These are phyloP conservation scores for Oeneis ivallda DNA, from an alignment of 2,888 invertebrate genomes.

Conservation along the genomic window DNA sequence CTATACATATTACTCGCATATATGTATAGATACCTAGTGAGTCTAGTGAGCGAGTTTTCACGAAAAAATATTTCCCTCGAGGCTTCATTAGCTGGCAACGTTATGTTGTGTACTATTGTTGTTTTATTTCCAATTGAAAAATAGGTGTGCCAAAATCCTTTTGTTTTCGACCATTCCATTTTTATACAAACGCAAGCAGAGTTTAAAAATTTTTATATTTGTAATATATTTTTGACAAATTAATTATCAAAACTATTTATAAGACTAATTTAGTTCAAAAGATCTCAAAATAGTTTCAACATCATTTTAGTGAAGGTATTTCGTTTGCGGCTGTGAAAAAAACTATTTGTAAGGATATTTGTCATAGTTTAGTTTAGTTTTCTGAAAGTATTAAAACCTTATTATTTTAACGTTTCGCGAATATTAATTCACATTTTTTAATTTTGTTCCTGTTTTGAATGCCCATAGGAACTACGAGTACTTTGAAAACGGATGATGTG, in stretches of 20 bases:
- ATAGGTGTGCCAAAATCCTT: conserved; percentile 21
- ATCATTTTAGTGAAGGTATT: conserved; percentile 9
- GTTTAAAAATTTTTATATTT: conserved; percentile 6
- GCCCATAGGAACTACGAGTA: neutral
- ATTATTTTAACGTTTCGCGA: neutral
- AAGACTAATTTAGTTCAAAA: conserved; percentile 3
- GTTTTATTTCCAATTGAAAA: neutral
- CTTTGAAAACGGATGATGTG: neutral
- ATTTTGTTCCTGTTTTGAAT: neutral
- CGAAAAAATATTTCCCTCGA: neutral
- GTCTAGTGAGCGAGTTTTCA: neutral
- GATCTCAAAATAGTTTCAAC: conserved; percentile 17
- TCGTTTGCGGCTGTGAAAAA: conserved; percentile 31
- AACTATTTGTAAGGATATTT: conserved; percentile 18
- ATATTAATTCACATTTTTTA: neutral
- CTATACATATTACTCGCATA: too few species aligned
- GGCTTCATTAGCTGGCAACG: neutral
- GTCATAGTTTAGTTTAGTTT: neutral
- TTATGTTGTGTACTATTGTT: neutral
- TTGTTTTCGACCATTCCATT: neutral
- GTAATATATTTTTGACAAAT: conserved; percentile 10
- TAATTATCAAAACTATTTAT: neutral
- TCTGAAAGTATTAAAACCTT: neutral
- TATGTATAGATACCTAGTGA: too few species aligned
- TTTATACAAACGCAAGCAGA: neutral